Conservation (phyloP, 2,797 vertebrate genomes). For the Enteromius anoplus region DNA sequence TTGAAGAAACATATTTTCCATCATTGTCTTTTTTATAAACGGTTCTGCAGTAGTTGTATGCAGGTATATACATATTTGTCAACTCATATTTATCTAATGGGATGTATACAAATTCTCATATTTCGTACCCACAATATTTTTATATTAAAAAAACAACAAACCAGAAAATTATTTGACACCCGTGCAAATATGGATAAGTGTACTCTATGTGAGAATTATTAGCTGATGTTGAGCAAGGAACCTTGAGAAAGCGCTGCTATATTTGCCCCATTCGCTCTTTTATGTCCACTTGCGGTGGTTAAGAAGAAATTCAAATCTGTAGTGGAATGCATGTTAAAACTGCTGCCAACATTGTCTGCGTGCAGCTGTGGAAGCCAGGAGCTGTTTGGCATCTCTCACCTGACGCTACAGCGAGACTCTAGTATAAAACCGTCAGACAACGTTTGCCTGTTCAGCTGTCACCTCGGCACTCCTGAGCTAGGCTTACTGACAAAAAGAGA, state of each 20-base stretch:
- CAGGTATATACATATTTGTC: too few species aligned
- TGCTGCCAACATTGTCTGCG: background rate
- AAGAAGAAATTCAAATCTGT: background rate
- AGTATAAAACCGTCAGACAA: conserved; percentile 34
- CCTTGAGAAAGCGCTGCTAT: background rate
- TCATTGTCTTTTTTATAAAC: too few species aligned
- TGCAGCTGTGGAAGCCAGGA: background rate
- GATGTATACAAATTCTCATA: too few species aligned
- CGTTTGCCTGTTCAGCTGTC: conserved; percentile 41
- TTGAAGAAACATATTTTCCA: too few species aligned
- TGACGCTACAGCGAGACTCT: conserved; percentile 26
- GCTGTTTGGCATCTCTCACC: conserved; percentile 27
- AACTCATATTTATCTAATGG: too few species aligned
- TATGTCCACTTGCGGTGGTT: background rate
- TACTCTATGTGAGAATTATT: background rate
- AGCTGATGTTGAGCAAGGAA: background rate
- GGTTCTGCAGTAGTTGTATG: too few species aligned
- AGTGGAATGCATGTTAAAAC: background rate
- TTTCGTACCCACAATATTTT: too few species aligned
- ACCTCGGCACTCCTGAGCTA: conserved; percentile 39
- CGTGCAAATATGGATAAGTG: background rate
- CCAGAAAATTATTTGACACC: background rate
- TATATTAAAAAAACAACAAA: background rate
- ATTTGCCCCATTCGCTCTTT: background rate
- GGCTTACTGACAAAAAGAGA: conserved; percentile 36